Evolutionary conservation across 2,888 invertebrate genomes (phyloP).

Genomic region (Artemia sp.): DNA sequence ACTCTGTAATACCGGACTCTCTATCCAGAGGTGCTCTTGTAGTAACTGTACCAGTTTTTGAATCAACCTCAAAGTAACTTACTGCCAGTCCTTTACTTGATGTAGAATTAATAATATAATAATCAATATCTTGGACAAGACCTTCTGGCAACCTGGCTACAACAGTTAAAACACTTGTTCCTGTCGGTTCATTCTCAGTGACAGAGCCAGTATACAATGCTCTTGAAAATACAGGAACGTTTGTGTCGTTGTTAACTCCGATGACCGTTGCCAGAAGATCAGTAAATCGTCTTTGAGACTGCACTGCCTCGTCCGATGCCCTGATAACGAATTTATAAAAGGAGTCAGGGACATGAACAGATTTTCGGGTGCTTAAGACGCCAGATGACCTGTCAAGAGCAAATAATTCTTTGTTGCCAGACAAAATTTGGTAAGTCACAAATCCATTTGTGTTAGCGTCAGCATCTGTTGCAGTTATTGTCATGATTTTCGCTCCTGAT

Average conservation of each 20-base stretch:
- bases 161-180: constrained; percentile 65
- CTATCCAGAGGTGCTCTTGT: constrained; percentile 66
- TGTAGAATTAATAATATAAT: constrained; percentile 56
- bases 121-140: constrained; percentile 46
- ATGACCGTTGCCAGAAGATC: constrained; percentile 72
- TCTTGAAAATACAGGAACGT: constrained; percentile 40
- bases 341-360: constrained; percentile 45
- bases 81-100: constrained; percentile 38
- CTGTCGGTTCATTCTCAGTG: constrained; percentile 71
- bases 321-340: constrained; percentile 65
- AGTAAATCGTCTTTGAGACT: constrained; percentile 66
- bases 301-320: constrained; percentile 79
- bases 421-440: constrained; percentile 72
- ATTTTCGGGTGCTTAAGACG: constrained; percentile 45
- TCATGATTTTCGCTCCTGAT: constrained; percentile 48
- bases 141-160: constrained; percentile 43
- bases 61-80: constrained; percentile 63
- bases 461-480: constrained; percentile 62
- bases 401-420: constrained; percentile 59
- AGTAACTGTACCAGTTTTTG: constrained; percentile 66
- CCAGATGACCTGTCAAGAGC: constrained; percentile 63
- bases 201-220: constrained; percentile 52
- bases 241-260: constrained; percentile 29
- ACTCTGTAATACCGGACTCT: constrained; percentile 60
- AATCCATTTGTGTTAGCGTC: constrained; percentile 81